Evolutionary conservation across 1,140 invertebrate species (phyloP), one percentile per base, ranked within the genome.

Genomic region (Euglossa dilemma): DNA sequence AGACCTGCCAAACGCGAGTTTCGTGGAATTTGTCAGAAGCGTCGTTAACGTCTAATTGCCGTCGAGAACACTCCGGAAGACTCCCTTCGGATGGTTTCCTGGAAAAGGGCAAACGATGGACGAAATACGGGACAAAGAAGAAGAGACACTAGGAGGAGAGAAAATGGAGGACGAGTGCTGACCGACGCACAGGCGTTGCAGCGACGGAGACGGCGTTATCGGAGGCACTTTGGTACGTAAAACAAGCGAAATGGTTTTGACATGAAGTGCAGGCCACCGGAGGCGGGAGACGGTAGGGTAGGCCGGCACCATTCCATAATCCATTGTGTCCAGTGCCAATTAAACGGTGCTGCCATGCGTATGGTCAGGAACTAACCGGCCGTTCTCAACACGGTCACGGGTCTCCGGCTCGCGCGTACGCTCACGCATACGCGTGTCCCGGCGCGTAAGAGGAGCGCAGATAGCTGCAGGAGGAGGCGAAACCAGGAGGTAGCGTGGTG

Each of bases 321-420:
- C 93, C 92, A 94, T 94, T 94, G 94, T 94, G 92, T 93, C 92
- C 92, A 92, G 91, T 93, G 92, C 94, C 94, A 94, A 94, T 94
- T 94, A 94, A 94, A 93, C 93, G 92, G 93, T 94, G 92, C 92
- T 91, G 86, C 91, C 93, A 94, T 94, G 93, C 94, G 93, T 94
- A 93, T 91, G 92, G 91, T 92, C 91, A 92, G 93, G 91, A 93
- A 90, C 93, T 93, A 94, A 93, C 93, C 93, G 93, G 91, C 89
- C 92, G 90, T 92, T 93, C 91, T 92, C 92, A 91, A 93, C 91
- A 90, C 92, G 92, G 87, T 91, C 91, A 93, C 91, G 91, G 89
- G 87, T 80, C 86, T 92, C 61, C 78, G 86, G 69, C 11, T 23
- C 84, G 86, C 83, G 73, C 78, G 69, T 54, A 80, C 76, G 61